Percentiles rank a stretch among this genome's conserved stretches.
Conservation (phyloP, 2,113 vertebrate species). For the Physeter macrocephalus region DNA sequence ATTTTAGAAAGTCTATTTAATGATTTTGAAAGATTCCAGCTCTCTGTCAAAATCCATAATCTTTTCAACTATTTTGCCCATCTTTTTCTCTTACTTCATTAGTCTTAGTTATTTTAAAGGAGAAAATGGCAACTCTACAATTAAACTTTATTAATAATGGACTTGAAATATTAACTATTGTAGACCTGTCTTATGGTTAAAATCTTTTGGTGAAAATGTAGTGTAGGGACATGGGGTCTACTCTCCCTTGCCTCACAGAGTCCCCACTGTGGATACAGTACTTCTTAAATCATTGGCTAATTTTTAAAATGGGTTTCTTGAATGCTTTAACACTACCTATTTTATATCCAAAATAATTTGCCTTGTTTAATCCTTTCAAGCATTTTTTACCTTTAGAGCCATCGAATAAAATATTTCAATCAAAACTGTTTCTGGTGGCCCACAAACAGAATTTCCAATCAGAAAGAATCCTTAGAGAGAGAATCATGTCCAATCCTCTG, state of each 20-base stretch:
- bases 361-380: background rate
- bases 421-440: background rate
- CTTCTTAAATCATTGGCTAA: background rate
- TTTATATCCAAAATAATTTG: background rate
- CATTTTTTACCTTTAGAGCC: background rate
- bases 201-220: background rate
- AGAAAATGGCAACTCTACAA: background rate
- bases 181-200: background rate
- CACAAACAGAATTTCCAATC: background rate
- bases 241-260: background rate
- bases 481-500: background rate
- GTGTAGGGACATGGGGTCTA: background rate
- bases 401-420: background rate
- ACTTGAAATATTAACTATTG: background rate
- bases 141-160: background rate
- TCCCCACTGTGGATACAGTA: background rate
- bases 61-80: background rate
- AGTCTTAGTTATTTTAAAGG: slow-evolving; percentile 14
- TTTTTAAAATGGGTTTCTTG: background rate
- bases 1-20: background rate
- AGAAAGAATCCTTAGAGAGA: background rate
- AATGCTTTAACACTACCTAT: background rate
- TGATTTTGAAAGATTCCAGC: background rate
- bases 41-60: background rate
- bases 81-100: background rate